phyloP scores from a whole-genome alignment of 1,140 invertebrate genomes.

The Argopecten irradians region DNA sequence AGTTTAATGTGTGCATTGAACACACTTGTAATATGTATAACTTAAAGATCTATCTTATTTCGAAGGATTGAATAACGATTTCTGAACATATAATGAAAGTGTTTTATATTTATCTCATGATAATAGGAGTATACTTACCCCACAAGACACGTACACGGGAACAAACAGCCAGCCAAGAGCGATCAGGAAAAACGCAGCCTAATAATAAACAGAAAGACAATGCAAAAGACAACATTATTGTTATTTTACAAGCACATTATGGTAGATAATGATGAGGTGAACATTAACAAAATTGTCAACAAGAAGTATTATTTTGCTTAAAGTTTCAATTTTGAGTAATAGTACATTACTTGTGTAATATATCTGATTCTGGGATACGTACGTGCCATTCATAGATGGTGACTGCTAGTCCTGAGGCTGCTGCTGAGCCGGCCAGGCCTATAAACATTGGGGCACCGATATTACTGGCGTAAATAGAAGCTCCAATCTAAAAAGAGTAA shows the following conservation, averaged over 20 bases:
- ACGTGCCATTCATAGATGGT: conserved; percentile 79
- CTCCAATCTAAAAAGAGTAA: conserved; percentile 78
- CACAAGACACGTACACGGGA: conserved; percentile 80
- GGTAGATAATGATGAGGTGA: neutral
- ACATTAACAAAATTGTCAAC: neutral
- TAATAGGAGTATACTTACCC: conserved; percentile 71
- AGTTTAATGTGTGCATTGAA: too few species aligned
- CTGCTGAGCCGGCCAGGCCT: conserved; percentile 80
- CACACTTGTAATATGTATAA: too few species aligned
- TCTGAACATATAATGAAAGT: too few species aligned
- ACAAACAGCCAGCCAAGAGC: conserved; percentile 80
- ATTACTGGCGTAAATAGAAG: conserved; percentile 81
- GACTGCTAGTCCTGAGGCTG: conserved; percentile 77
- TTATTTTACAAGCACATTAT: too few species aligned
- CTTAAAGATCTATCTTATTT: too few species aligned
- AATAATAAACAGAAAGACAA: conserved; percentile 34
- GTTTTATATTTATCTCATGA: too few species aligned
- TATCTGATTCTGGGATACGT: conserved; percentile 10
- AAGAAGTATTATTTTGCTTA: too few species aligned
- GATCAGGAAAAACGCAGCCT: conserved; percentile 60
- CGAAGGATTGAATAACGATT: too few species aligned
- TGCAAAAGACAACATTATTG: too few species aligned
- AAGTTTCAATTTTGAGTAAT: too few species aligned
- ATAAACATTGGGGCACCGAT: conserved; percentile 82
- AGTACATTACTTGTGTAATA: too few species aligned